These are phyloP conservation scores for Carposina sasakii DNA, from an alignment of 1,140 invertebrate species.

Conservation along the genomic window DNA sequence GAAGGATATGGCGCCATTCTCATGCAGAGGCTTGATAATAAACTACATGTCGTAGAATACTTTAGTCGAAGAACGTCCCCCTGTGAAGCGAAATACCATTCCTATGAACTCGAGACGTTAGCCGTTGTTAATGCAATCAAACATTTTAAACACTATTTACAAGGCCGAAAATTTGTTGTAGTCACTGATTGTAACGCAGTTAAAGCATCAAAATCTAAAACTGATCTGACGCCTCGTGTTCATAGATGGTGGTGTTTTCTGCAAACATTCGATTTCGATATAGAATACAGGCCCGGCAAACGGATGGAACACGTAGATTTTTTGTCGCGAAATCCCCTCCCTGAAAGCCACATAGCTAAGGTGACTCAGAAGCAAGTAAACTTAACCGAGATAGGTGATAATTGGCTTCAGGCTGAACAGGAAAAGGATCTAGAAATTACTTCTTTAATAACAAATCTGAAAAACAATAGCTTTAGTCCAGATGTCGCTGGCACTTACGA, in stretches of 20 bases:
- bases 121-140: slow-evolving; percentile 26
- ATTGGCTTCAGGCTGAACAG: slow-evolving; percentile 2
- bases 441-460: not conserved
- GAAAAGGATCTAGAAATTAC: slow-evolving; percentile 1
- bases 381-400: slow-evolving; percentile 4
- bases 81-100: not conserved
- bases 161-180: too few species aligned
- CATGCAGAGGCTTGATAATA: slow-evolving; percentile 19
- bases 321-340: slow-evolving; percentile 1
- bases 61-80: not conserved
- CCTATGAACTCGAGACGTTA: slow-evolving; percentile 8
- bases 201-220: not conserved
- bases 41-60: slow-evolving; percentile 9
- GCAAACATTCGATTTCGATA: slow-evolving; percentile 2
- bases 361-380: slow-evolving; percentile 13
- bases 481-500: not conserved
- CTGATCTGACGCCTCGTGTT: slow-evolving; percentile 2
- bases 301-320: slow-evolving; percentile 26
- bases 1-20: not conserved
- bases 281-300: not conserved
- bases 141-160: slow-evolving; percentile 35
- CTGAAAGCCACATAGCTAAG: slow-evolving; percentile 4
- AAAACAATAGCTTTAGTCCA: not conserved
- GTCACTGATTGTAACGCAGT: slow-evolving; percentile 18
- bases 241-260: not conserved